Evolutionary conservation across 2,888 invertebrate genomes (phyloP), one percentile per base, ranked within the genome.

Genomic region (Schrankia costaestrigalis): DNA sequence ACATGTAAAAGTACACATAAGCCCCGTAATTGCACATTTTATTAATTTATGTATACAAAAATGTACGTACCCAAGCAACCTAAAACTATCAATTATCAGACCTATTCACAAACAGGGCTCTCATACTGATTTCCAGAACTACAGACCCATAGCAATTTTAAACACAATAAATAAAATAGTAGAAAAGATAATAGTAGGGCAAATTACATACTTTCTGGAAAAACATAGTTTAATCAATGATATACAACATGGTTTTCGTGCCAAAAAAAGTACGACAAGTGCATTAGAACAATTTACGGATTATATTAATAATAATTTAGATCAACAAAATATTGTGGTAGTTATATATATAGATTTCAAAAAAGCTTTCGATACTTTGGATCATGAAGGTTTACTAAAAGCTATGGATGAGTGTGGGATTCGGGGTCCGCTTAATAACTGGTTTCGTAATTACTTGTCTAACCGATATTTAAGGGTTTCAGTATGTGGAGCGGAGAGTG

Each of bases 91-190:
- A n/a, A n/a, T n/a, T n/a, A n/a, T n/a, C n/a, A n/a, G n/a, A n/a
- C n/a, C n/a, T n/a, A n/a, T n/a, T n/a, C n/a, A n/a, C n/a, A n/a
- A n/a, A n/a, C n/a, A n/a, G n/a, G n/a, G n/a, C n/a, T n/a, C n/a
- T n/a, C n/a, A n/a, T n/a, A n/a, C n/a, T n/a, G n/a, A n/a, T n/a
- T n/a, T n/a, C n/a, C n/a, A n/a, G n/a, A n/a, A n/a, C n/a, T n/a
- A 32, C 31, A 23, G 26, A 22, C 30, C 32, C 17, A 38, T 21
- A 26, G 25, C 10, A 13, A 10, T 35, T 23, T 26, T 40, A 19
- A 11, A 18, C 2, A 15, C 4, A 0, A 7, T 21, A 3, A n/a
- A 7, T 7, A 21, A 21, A 21, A 5, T 21, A 7, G 3, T 21
- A 9, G 21, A 21, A 21, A 21, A 21, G 8, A n/a, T 21, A 21